Base-by-base conservation (phyloP, 1,140 invertebrate species). In the Arctopsyche grandis region DNA sequence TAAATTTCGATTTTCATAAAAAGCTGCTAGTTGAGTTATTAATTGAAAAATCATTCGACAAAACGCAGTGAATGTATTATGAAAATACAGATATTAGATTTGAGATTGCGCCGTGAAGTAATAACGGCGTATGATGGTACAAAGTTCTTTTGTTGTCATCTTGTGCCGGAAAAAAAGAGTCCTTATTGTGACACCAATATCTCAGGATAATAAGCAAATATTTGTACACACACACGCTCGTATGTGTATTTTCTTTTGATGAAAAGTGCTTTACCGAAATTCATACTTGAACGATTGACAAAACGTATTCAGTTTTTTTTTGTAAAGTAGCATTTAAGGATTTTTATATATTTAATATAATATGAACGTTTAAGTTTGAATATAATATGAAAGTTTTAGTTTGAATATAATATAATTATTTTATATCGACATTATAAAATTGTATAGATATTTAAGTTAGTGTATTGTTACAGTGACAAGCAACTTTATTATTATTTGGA, bases 141-240 rank as follows among this genome's bases (percentile, higher is more conserved):
- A 66, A 66, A 66, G 63, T 26, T 19, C 63, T 14, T 26, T 66
- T 19, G 19, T 66, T 7, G n/a, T 22, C 12, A 26, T 22, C 73
- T 79, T 58, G 52, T 26, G 21, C 1, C n/a, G 24, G 10, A 46
- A 63, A 43, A 66, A 24, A 81, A 48, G 22, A 44, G 69, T 44
- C n/a, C 58, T 69, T 75, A 82, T 82, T 82, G 81, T 82, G 76
- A 79, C 79, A 82, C 79, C 81, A 82, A 80, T 82, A 82, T 82
- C 78, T 80, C 21, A 66, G 74, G 29, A 82, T 80, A 82, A 82
- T 82, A 78, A 78, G 69, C 70, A 69, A 82, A 82, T 82, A 82
- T 82, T 82, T 80, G 76, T 76, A 82, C 81, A 79, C 78, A 71
- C 7, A 44, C 19, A 74, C 60, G 4, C 19, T 4, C 19, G 5